A percentile compares a stretch with the other conserved stretches of the same genome.
phyloP scores from a whole-genome alignment of 2,797 vertebrate genomes.

The Pangasius djambal region DNA sequence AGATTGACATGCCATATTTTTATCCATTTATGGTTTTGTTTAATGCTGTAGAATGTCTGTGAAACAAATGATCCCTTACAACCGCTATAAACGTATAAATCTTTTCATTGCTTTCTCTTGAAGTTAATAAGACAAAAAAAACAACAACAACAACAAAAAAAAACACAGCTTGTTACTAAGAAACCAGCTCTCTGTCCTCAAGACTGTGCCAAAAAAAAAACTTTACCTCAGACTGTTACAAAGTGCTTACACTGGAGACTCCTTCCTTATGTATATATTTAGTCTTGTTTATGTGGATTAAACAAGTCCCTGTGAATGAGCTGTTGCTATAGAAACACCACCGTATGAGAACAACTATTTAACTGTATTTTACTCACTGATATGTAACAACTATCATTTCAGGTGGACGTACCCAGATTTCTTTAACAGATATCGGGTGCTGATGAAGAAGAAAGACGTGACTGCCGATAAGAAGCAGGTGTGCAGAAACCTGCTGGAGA shows the following conservation, averaged over 20 bases:
- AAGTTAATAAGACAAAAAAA: not conserved
- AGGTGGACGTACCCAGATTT: slow-evolving; percentile 96
- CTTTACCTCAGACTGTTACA: not conserved
- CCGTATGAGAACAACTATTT: not conserved
- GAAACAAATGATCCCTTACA: not conserved
- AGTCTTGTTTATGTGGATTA: too few species aligned
- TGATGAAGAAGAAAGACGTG: slow-evolving; percentile 86
- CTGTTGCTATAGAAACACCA: not conserved
- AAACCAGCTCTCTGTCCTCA: not conserved
- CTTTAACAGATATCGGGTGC: slow-evolving; percentile 88
- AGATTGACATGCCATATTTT: not conserved
- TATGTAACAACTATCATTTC: slow-evolving; percentile 43
- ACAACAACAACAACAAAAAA: too few species aligned
- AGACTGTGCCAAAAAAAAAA: not conserved
- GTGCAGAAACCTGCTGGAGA: slow-evolving; percentile 84
- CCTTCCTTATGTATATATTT: not conserved
- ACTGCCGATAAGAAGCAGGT: slow-evolving; percentile 83
- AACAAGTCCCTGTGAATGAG: not conserved
- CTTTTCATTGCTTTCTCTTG: not conserved
- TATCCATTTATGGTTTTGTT: not conserved
- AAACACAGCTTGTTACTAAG: not conserved
- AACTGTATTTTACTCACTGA: not conserved
- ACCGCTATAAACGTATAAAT: not conserved
- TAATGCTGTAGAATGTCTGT: not conserved
- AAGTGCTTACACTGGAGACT: not conserved